Evolutionary conservation across 2,888 invertebrate species (phyloP).

Genomic region (Tetrapedia diversipes): DNA sequence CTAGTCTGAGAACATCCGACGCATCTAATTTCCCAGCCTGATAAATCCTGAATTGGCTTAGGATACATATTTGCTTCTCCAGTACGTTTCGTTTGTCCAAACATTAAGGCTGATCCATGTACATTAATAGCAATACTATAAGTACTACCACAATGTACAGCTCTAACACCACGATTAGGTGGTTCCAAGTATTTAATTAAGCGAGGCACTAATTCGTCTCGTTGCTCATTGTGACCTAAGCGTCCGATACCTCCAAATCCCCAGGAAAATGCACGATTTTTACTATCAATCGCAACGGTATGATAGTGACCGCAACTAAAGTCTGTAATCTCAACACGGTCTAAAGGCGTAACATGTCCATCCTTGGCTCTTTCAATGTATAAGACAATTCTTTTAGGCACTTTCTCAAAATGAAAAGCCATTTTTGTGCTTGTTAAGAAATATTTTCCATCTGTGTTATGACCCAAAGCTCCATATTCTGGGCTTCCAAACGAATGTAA

Average conservation of each 20-base stretch:
- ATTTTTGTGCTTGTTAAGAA: slow-evolving; percentile 95
- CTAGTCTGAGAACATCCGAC: slow-evolving; percentile 93
- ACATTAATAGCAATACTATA: slow-evolving; percentile 93
- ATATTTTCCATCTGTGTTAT: slow-evolving; percentile 97
- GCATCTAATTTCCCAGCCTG: slow-evolving; percentile 95
- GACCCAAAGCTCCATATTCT: slow-evolving; percentile 96
- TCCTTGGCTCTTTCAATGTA: slow-evolving; percentile 95
- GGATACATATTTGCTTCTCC: slow-evolving; percentile 99
- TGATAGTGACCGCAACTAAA: slow-evolving; percentile 96
- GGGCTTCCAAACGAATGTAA: slow-evolving; percentile 96
- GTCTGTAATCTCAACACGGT: slow-evolving; percentile 94
- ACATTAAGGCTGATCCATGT: slow-evolving; percentile 84
- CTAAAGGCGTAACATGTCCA: slow-evolving; percentile 92
- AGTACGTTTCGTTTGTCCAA: slow-evolving; percentile 95
- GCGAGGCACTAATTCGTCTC: slow-evolving; percentile 93
- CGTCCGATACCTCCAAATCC: slow-evolving; percentile 98
- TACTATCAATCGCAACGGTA: slow-evolving; percentile 94
- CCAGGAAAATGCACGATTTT: slow-evolving; percentile 96
- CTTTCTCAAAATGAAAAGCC: slow-evolving; percentile 92
- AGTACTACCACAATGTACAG: slow-evolving; percentile 92
- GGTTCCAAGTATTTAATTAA: slow-evolving; percentile 94
- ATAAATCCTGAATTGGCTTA: slow-evolving; percentile 96
- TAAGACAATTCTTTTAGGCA: slow-evolving; percentile 92
- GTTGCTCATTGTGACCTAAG: slow-evolving; percentile 95
- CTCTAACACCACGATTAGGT: slow-evolving; percentile 91